Evolutionary conservation across 2,113 vertebrate species (phyloP).

Genomic region (Ciconia boyciana): DNA sequence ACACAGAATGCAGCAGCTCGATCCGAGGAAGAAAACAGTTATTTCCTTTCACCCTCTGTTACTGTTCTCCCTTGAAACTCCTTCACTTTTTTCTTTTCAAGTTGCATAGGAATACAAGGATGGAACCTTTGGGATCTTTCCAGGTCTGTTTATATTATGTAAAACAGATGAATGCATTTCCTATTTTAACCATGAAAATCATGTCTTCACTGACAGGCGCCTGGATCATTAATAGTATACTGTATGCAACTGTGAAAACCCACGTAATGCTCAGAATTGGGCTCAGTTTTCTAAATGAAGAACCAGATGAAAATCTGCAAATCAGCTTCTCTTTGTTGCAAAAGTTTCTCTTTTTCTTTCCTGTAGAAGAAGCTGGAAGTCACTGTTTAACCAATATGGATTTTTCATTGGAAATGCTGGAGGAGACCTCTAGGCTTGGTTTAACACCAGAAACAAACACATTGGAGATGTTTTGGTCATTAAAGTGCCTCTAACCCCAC

Average conservation of each 20-base stretch:
- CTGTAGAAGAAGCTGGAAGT: neutral
- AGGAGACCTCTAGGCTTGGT: neutral
- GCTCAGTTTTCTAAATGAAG: constrained; percentile 8
- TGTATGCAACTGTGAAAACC: constrained; percentile 21
- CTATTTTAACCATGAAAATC: constrained; percentile 20
- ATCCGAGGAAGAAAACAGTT: neutral
- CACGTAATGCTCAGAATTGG: neutral
- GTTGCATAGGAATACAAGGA: neutral
- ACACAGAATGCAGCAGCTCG: neutral
- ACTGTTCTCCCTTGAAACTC: neutral
- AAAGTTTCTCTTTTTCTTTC: neutral
- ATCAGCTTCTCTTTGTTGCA: constrained; percentile 24
- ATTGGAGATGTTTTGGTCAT: neutral
- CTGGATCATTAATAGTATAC: neutral
- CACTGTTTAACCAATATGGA: neutral
- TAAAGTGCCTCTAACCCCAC: neutral
- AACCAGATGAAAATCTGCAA: constrained; percentile 44
- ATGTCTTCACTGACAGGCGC: neutral
- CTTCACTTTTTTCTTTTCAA: neutral
- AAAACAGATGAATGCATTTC: constrained; percentile 5
- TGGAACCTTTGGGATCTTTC: neutral
- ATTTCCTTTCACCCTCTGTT: neutral
- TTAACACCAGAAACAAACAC: neutral
- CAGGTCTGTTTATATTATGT: constrained; percentile 31
- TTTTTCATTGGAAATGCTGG: constrained; percentile 16